Conservation (phyloP, 2,113 vertebrate species). For the Halcyon senegalensis region DNA sequence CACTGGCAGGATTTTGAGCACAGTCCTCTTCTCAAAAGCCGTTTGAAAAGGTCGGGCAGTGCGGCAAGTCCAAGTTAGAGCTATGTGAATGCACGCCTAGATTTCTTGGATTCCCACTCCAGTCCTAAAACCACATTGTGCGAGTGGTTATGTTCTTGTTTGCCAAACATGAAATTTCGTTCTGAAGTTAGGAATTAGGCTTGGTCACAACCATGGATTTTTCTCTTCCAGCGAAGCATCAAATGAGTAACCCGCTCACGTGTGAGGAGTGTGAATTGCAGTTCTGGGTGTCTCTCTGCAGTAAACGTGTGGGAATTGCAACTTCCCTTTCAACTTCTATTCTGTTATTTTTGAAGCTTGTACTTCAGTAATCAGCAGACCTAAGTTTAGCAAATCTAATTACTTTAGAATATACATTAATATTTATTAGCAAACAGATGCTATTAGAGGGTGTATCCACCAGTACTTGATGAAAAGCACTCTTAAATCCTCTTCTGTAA, state of each 20-base stretch:
- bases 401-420: background rate
- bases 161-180: constrained; percentile 67
- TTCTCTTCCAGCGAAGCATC: background rate
- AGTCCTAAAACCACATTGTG: constrained; percentile 32
- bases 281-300: background rate
- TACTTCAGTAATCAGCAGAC: background rate
- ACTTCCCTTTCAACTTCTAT: background rate
- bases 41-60: background rate
- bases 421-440: constrained; percentile 38
- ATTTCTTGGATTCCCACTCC: constrained; percentile 44
- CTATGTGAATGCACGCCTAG: background rate
- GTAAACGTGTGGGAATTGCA: background rate
- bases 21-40: background rate
- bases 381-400: constrained; percentile 9
- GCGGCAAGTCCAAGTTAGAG: background rate
- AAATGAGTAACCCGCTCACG: background rate
- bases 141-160: constrained; percentile 62
- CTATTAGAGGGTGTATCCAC: background rate
- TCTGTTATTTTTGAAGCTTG: background rate
- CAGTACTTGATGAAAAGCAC: background rate
- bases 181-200: constrained; percentile 44
- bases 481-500: background rate
- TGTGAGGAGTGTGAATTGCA: background rate
- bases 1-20: background rate
- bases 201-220: constrained; percentile 23